Evolutionary conservation across 2,797 vertebrate genomes (phyloP).

Genomic region (Urosaurus nigricauda): DNA sequence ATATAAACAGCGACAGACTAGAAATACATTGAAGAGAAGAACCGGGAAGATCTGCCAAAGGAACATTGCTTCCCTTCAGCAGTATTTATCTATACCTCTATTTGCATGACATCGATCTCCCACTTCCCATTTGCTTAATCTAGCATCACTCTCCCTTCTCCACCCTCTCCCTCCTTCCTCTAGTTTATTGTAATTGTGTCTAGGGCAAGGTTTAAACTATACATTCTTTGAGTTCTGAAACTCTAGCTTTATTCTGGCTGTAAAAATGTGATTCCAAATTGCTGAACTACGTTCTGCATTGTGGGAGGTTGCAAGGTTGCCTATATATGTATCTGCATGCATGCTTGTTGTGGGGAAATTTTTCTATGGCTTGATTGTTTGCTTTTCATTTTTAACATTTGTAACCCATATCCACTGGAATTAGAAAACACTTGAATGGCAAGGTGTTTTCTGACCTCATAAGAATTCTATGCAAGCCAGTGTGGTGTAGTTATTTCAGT

Average conservation of each 20-base stretch:
- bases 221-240: neutral
- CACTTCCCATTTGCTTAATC: slow-evolving; percentile 1
- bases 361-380: neutral
- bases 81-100: slow-evolving; percentile 8
- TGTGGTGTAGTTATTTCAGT: too few species aligned
- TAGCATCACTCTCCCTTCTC: slow-evolving; percentile 1
- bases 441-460: too few species aligned
- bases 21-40: slow-evolving; percentile 32
- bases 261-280: slow-evolving; percentile 13
- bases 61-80: neutral
- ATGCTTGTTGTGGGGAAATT: neutral
- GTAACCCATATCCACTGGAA: neutral
- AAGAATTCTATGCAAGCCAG: too few species aligned
- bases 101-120: neutral
- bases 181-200: accelerated
- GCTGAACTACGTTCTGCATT: neutral
- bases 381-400: slow-evolving; percentile 9
- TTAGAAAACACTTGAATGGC: too few species aligned
- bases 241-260: neutral
- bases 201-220: accelerated
- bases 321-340: too few species aligned
- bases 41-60: slow-evolving; percentile 14
- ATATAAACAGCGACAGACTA: slow-evolving; percentile 58
- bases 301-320: neutral
- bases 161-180: neutral